These are phyloP conservation scores for Eristalinus aeneus DNA, from an alignment of 2,888 invertebrate genomes.

Conservation along the genomic window DNA sequence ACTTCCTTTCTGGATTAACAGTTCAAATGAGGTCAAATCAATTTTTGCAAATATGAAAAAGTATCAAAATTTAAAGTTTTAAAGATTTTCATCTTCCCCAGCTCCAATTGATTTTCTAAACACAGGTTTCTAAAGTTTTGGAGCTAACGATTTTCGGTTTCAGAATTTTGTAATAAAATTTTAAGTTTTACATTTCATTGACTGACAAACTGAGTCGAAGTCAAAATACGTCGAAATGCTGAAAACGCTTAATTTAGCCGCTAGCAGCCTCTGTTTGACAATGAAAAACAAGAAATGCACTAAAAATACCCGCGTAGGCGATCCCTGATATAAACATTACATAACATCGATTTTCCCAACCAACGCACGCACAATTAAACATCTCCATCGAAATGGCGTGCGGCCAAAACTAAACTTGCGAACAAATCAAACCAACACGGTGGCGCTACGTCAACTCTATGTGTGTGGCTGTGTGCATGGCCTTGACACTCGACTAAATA, in stretches of 20 bases:
- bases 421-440: not conserved
- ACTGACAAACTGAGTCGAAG: not conserved
- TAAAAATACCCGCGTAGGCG: not conserved
- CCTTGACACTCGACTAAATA: slow-evolving; percentile 35
- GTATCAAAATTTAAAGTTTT: no score
- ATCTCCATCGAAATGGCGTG: not conserved
- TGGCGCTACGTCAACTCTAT: not conserved
- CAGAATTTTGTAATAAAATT: not conserved
- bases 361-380: not conserved
- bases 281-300: not conserved
- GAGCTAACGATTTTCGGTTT: no score
- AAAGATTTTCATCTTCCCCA: no score
- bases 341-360: not conserved
- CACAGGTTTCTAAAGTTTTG: no score
- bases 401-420: not conserved
- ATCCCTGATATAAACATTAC: not conserved
- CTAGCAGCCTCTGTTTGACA: not conserved
- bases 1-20: no score
- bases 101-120: no score
- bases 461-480: not conserved
- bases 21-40: no score
- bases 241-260: not conserved
- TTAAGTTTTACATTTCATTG: not conserved
- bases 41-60: no score
- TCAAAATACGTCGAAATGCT: not conserved